Conservation (phyloP, 2,888 invertebrate genomes). For the Catocala fraxini region DNA sequence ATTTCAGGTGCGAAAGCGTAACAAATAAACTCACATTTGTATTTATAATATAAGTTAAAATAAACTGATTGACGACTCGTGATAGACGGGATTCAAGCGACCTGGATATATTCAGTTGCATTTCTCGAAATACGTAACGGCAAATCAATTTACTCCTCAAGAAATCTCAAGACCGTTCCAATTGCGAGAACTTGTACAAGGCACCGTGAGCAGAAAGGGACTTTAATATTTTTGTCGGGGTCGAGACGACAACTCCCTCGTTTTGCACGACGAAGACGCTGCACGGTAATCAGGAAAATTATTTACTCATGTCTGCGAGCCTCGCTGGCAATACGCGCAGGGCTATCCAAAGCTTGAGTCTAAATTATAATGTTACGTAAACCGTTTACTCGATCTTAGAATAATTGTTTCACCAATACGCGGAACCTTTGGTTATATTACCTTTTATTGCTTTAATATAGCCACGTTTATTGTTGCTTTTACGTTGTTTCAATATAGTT, state of each 20-base stretch:
- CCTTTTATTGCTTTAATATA: too few species aligned
- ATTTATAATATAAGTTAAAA: too few species aligned
- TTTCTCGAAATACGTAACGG: conserved; percentile 68
- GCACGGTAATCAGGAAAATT: conserved; percentile 86
- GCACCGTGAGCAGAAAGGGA: conserved; percentile 49
- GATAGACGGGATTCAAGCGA: conserved; percentile 16
- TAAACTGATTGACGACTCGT: too few species aligned
- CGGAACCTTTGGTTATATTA: too few species aligned
- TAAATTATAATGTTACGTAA: too few species aligned
- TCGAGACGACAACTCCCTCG: conserved; percentile 62
- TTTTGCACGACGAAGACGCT: conserved; percentile 69
- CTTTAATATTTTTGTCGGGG: conserved; percentile 82
- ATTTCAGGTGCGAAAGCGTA: too few species aligned
- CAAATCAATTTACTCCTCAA: conserved; percentile 76
- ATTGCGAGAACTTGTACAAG: conserved; percentile 56
- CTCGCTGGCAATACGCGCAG: conserved; percentile 67
- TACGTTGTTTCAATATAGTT: neutral
- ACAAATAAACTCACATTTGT: too few species aligned
- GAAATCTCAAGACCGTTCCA: conserved; percentile 65
- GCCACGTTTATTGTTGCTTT: too few species aligned
- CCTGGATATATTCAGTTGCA: conserved; percentile 57
- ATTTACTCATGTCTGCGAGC: conserved; percentile 84
- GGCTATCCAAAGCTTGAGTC: conserved; percentile 52
- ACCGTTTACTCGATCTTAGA: too few species aligned
- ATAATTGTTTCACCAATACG: too few species aligned